Percentiles rank a stretch among this genome's conserved stretches.
Evolutionary conservation across 2,888 invertebrate species (phyloP).

Genomic region (Pediacus dermestoides): DNA sequence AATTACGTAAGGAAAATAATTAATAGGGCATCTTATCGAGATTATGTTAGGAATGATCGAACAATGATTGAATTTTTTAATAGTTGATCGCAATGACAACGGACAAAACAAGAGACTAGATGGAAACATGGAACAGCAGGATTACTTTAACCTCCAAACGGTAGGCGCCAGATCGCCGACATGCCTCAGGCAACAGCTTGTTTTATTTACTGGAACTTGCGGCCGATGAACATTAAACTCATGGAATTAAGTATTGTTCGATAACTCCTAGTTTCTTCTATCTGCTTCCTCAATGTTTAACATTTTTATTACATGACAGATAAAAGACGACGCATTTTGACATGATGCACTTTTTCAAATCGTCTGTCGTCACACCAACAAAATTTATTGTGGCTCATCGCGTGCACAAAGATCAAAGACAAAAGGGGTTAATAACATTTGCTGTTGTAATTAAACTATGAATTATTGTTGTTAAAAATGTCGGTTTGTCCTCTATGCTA

Average conservation of each 20-base stretch:
- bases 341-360: too few relatives aligned
- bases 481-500: too few relatives aligned
- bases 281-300: slow-evolving; percentile 30
- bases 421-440: too few relatives aligned
- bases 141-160: slow-evolving; percentile 40
- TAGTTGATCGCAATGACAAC: slow-evolving; percentile 30
- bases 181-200: slow-evolving; percentile 34
- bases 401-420: too few relatives aligned
- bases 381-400: too few relatives aligned
- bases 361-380: too few relatives aligned
- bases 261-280: slow-evolving; percentile 30
- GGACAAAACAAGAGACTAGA: slow-evolving; percentile 25
- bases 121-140: slow-evolving; percentile 25
- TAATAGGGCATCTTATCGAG: too few relatives aligned
- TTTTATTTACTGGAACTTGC: slow-evolving; percentile 33
- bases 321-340: too few relatives aligned
- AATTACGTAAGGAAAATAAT: too few relatives aligned
- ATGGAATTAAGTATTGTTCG: slow-evolving; percentile 34
- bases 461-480: too few relatives aligned
- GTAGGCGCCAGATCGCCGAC: slow-evolving; percentile 45
- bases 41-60: too few relatives aligned
- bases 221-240: slow-evolving; percentile 28
- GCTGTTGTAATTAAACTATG: too few relatives aligned
- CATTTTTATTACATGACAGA: slow-evolving; percentile 23
- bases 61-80: slow-evolving; percentile 2